Evolutionary conservation across 2,888 invertebrate species (phyloP), one percentile per base, ranked within the genome.

Genomic region (Mesorhabditis spiculigera): DNA sequence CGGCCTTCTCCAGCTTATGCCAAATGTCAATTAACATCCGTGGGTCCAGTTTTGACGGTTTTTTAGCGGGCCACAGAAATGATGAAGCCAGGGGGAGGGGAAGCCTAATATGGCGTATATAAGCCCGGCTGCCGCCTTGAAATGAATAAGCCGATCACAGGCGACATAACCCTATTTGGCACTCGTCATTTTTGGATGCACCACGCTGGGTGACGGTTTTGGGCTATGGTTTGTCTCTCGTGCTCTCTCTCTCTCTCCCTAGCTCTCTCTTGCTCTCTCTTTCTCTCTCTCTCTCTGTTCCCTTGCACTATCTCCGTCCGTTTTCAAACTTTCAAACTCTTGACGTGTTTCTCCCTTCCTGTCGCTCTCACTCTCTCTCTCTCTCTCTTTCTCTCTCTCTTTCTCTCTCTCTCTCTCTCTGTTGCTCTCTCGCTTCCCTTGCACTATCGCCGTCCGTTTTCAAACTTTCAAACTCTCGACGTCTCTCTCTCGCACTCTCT

Each of bases 351-450:
- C 41, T 71, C 68, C 6, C 13, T n/a, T 28, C 28, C 28, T 28
- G 1, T 28, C 28, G 28, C 28, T 28, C 28, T 28, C 28, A 28
- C 28, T 28, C 4, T 44, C 41, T 65, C 65, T 67, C 66, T 70
- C 70, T 65, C 63, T 63, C 66, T 65, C 50, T 16, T 16, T 41
- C 65, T n/a, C 63, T 69, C 45, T 41, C 6, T 45, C 13, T 63
- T 44, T 43, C 45, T 16, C 13, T 65, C 68, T 50, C 43, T 43
- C 45, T 10, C 28, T 28, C 42, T 63, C 6, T 41, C 28, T 50
- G n/a, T 62, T 44, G n/a, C 45, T 66, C 5, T 45, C n/a, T 66
- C 5, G 43, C 42, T 43, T 41, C 41, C 43, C 61, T 16, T 45
- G 43, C 45, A 42, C 50, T 6, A 5, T 45, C 42, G 61, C 16